Evolutionary conservation across 2,113 vertebrate species (phyloP), one percentile per base, ranked within the genome.

Genomic region (Callospermophilus lateralis): DNA sequence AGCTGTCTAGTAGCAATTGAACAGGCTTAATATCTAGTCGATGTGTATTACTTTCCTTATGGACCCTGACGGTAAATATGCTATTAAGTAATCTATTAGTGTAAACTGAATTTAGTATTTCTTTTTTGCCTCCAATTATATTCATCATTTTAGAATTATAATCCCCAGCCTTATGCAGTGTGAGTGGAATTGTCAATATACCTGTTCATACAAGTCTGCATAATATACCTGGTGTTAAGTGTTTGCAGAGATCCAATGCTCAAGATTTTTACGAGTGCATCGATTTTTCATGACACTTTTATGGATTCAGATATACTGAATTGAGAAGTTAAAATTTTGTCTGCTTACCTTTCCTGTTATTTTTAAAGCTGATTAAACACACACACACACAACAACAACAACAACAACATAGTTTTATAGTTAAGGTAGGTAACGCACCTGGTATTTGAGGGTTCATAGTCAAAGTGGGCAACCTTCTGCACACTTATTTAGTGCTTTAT

Each of bases 71-170:
- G 97, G 83, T 92, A 97, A 98, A 97, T 87, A 48, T 98, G 95
- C 67, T 96, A 91, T 95, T 98, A 98, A 98, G 96, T 97, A 97
- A 97, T 97, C 92, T 97, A 92, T 98, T 98, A 95, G 86, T 97
- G 97, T 94, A 84, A 55, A 53, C 13, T 94, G 91, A 98, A 97
- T 98, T 86, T 98, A 98, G 89, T 84, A 92, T 97, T 97, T 98
- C 89, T 98, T 98, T 97, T 98, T 96, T 98, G 97, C 96, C 93
- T 97, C 93, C 96, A 95, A 97, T 98, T 98, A 95, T 79, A 97
- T 96, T 97, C 93, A 98, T 98, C 85, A 45, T 98, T 98, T 98
- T 98, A 97, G 95, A 98, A 97, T 65, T 90, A 87, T 94, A 92
- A 95, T 84, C 74, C 88, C n/a, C 73, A 97, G 87, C 30, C 32